These are phyloP conservation scores for Antheraea assamensis DNA, from an alignment of 2,888 invertebrate genomes.

Conservation along the genomic window DNA sequence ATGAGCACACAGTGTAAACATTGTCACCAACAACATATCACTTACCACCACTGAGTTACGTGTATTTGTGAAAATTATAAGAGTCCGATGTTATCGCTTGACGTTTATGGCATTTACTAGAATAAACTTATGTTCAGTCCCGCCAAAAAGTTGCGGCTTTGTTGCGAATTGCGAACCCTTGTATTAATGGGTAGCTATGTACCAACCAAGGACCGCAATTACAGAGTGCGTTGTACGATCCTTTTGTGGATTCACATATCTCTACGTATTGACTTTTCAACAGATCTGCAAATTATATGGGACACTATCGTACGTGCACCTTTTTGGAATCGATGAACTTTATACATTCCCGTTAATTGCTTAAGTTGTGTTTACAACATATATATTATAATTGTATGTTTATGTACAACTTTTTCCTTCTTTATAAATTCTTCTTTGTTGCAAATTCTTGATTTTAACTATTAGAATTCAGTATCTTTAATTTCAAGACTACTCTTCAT, in stretches of 20 bases:
- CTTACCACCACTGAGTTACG: neutral
- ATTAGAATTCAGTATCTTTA: neutral
- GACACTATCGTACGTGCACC: neutral
- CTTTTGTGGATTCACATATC: slow-evolving; percentile 17
- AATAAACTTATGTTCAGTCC: slow-evolving; percentile 25
- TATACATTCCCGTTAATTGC: slow-evolving; percentile 1
- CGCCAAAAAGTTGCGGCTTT: slow-evolving; percentile 43
- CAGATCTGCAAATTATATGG: slow-evolving; percentile 9
- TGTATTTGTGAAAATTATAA: slow-evolving; percentile 21
- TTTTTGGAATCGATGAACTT: neutral
- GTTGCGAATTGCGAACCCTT: slow-evolving; percentile 32
- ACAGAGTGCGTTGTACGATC: slow-evolving; percentile 30
- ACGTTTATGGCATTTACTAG: slow-evolving; percentile 35
- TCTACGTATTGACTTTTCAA: slow-evolving; percentile 15
- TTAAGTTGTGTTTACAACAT: neutral
- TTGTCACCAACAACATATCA: too few species aligned
- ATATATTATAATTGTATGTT: neutral
- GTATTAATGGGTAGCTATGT: slow-evolving; percentile 19
- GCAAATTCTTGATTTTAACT: neutral
- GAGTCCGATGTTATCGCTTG: slow-evolving; percentile 27
- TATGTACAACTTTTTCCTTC: neutral
- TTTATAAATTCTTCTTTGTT: neutral
- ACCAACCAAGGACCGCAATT: slow-evolving; percentile 39
- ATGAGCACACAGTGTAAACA: too few species aligned
- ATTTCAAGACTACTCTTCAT: too few species aligned